Evolutionary conservation across 2,888 invertebrate genomes (phyloP).

Genomic region (Drosophila histrio): DNA sequence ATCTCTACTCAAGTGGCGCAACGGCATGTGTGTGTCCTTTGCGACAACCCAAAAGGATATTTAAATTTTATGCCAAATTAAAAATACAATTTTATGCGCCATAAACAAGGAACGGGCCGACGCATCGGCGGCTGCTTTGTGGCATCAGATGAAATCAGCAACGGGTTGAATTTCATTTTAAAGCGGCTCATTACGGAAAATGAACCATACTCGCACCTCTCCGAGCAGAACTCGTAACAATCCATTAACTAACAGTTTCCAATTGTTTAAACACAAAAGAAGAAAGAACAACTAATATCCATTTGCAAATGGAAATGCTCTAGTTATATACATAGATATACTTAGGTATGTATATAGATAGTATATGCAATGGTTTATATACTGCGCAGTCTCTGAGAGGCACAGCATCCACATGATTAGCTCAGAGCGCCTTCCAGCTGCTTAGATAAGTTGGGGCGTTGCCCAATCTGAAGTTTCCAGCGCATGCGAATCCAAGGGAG

Average conservation of each 20-base stretch:
- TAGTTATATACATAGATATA: background rate
- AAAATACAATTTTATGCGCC: conserved; percentile 71
- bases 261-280: conserved; percentile 5
- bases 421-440: conserved; percentile 39
- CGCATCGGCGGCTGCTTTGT: conserved; percentile 27
- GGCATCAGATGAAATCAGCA: conserved; percentile 48
- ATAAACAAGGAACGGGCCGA: conserved; percentile 43
- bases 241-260: conserved; percentile 57
- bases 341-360: background rate
- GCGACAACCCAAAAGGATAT: conserved; percentile 53
- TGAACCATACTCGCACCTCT: background rate
- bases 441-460: conserved; percentile 59
- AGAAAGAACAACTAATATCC: conserved; percentile 27
- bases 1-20: conserved; percentile 54
- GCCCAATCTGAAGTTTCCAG: conserved; percentile 46
- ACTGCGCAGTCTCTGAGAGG: conserved; percentile 65
- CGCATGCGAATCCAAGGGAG: conserved; percentile 40
- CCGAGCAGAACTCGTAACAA: conserved; percentile 8
- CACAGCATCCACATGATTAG: conserved; percentile 52
- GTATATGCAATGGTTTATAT: background rate
- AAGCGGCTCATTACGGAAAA: conserved; percentile 13
- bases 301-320: conserved; percentile 15
- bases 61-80: conserved; percentile 77
- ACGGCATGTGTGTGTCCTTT: conserved; percentile 46
- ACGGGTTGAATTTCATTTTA: conserved; percentile 50